Conservation (phyloP, 2,888 invertebrate genomes). For the Clusia tigrina region DNA sequence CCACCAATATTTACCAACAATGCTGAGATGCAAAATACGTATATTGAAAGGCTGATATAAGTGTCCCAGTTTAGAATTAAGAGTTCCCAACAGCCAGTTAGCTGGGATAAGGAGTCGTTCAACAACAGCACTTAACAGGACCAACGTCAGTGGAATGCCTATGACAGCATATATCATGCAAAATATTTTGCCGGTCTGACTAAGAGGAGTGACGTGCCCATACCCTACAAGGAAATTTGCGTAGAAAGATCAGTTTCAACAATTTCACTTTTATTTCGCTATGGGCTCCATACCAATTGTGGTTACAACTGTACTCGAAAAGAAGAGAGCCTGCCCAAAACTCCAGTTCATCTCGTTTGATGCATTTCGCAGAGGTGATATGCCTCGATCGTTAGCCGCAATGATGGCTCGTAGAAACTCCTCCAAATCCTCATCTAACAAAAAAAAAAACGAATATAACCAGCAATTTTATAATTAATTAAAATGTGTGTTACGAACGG, state of each 20-base stretch:
- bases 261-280: no score
- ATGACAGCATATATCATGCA: constrained; percentile 86
- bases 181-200: constrained; percentile 85
- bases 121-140: constrained; percentile 82
- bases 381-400: constrained; percentile 78
- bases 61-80: constrained; percentile 74
- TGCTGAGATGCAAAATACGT: constrained; percentile 76
- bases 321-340: constrained; percentile 89
- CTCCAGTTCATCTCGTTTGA: constrained; percentile 87
- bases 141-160: constrained; percentile 86
- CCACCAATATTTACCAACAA: constrained; percentile 70
- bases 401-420: constrained; percentile 75
- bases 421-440: constrained; percentile 74
- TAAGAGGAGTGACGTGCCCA: constrained; percentile 87
- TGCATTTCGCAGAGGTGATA: constrained; percentile 78
- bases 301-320: constrained; percentile 87
- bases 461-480: background rate
- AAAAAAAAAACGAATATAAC: no score
- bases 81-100: constrained; percentile 72
- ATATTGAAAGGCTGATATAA: constrained; percentile 79
- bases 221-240: constrained; percentile 71
- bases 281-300: constrained; percentile 74
- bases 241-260: background rate
- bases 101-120: constrained; percentile 81
- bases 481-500: background rate